Evolutionary conservation across 1,140 invertebrate species (phyloP), one percentile per base, ranked within the genome.

Genomic region (Polyergus mexicanus): DNA sequence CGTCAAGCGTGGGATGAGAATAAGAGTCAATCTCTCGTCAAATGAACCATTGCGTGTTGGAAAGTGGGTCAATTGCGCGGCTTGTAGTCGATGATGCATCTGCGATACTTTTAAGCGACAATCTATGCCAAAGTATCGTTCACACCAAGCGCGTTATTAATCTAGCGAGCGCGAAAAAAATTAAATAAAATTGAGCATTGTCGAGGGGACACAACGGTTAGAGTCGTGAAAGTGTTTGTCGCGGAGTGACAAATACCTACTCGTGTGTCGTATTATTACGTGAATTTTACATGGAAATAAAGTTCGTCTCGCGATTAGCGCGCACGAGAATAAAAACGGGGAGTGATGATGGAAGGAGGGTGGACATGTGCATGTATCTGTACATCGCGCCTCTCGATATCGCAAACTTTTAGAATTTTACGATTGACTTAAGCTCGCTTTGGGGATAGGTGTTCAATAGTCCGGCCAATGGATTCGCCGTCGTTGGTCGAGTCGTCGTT

Each of bases 21-120:
- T 83, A 83, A 83, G 78, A 47, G 78, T 54, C 54, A 60, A 72
- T 60, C 68, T 83, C 68, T 83, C 44, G 78, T 83, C 68, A 54
- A 83, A 35, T 74, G 78, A 83, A 74, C 22, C 54, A 38, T 54
- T 25, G 38, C 54, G n/a, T 41, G 28, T 74, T 62, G 78, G 60
- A 44, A 83, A 83, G 54, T 41, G 28, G 78, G 78, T 83, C 78
- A 74, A 74, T 83, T 74, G 78, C 78, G 68, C 25, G 54, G 68
- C 38, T 47, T 83, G 66, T 51, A 58, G 54, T 44, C 44, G 62
- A 54, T 32, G 68, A 19, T 32, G 68, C 78, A 72, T 58, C 35
- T 56, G 66, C 51, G 13, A 74, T 74, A 74, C 25, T 44, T 72
- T 81, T 72, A 63, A 58, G 54, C 41, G 41, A 62, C 68, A 60